phyloP scores from a whole-genome alignment of 2,888 invertebrate genomes.

The Helicoverpa assulta region DNA sequence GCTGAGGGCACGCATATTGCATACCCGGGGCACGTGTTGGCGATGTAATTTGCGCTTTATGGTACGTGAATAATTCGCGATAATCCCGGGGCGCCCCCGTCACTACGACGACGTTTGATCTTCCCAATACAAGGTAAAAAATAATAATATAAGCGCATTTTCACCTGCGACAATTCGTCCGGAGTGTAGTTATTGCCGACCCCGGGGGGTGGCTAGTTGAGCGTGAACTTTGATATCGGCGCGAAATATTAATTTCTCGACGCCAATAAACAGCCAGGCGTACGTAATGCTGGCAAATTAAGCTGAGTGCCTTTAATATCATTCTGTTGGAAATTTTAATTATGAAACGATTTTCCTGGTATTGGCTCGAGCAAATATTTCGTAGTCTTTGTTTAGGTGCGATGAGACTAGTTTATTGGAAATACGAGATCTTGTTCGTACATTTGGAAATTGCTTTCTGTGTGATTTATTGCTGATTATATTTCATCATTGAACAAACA shows the following conservation, averaged over 20 bases:
- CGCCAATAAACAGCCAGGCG: constrained; percentile 86
- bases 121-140: constrained; percentile 80
- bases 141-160: constrained; percentile 88
- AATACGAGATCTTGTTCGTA: constrained; percentile 14
- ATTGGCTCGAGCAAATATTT: constrained; percentile 67
- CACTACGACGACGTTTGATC: constrained; percentile 86
- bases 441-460: background rate
- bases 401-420: constrained; percentile 66
- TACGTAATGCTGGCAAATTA: constrained; percentile 88
- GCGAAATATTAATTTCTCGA: constrained; percentile 89
- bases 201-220: constrained; percentile 87
- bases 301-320: constrained; percentile 86
- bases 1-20: constrained; percentile 78
- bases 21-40: constrained; percentile 82
- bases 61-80: constrained; percentile 87
- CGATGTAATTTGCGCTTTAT: constrained; percentile 87
- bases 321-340: constrained; percentile 85
- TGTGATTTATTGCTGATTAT: constrained; percentile 1
- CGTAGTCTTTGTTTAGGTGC: constrained; percentile 56
- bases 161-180: constrained; percentile 86
- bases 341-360: constrained; percentile 77
- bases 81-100: constrained; percentile 77
- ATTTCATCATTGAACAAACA: no score
- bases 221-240: constrained; percentile 89
- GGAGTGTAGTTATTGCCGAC: constrained; percentile 83